Evolutionary conservation across 2,113 vertebrate species (phyloP).

Genomic region (Patagioenas fasciata): DNA sequence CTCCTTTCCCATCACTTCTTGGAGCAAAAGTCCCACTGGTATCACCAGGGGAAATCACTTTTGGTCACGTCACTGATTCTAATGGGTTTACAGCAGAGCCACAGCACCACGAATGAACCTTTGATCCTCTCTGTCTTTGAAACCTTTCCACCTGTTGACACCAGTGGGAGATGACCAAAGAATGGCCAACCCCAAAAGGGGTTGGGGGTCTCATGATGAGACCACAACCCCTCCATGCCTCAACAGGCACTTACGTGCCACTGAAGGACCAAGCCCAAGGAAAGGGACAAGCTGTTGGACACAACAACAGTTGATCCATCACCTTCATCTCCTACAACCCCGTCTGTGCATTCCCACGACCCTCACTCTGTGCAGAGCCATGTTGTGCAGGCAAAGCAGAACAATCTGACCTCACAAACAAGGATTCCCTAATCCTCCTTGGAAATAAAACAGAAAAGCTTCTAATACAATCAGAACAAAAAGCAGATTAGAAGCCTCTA

Average conservation of each 20-base stretch:
- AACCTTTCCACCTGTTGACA: not conserved
- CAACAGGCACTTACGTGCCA: accelerated
- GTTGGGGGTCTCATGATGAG: not conserved
- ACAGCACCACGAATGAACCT: not conserved
- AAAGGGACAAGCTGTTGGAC: not conserved
- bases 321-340: not conserved
- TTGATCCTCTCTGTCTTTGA: not conserved
- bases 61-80: not conserved
- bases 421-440: constrained; percentile 63
- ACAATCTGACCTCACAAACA: constrained; percentile 52
- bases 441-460: constrained; percentile 69
- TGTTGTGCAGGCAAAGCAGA: constrained; percentile 53
- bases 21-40: not conserved
- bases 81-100: not conserved
- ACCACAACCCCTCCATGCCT: not conserved
- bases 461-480: constrained; percentile 70
- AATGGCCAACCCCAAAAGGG: not conserved
- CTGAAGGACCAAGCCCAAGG: not conserved
- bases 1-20: not conserved
- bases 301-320: not conserved
- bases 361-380: constrained; percentile 25
- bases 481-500: constrained; percentile 82
- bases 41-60: not conserved
- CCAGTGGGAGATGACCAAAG: not conserved
- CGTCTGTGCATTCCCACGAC: not conserved